These are phyloP conservation scores for Ephialtes manifestator DNA, from an alignment of 2,888 invertebrate species.

Conservation along the genomic window DNA sequence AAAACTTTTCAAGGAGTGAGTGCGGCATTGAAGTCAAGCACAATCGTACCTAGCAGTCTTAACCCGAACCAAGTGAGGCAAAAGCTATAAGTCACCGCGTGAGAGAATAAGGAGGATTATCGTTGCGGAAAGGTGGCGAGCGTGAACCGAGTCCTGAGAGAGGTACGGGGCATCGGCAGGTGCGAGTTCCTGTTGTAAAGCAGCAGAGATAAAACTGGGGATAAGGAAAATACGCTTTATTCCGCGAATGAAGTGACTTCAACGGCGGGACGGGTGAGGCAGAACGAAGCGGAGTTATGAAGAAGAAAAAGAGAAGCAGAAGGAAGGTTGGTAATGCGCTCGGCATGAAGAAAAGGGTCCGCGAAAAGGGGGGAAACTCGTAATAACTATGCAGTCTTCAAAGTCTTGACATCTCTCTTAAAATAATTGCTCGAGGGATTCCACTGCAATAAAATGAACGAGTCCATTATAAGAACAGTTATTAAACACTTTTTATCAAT, in stretches of 20 bases:
- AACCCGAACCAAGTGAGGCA: slow-evolving; percentile 11
- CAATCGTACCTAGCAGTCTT: slow-evolving; percentile 25
- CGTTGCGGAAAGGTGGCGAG: slow-evolving; percentile 65
- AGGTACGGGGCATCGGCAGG: slow-evolving; percentile 60
- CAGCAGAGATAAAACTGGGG: slow-evolving; percentile 66
- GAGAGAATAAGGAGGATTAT: slow-evolving; percentile 64
- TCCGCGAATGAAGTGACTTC: slow-evolving; percentile 66
- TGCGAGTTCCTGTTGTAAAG: slow-evolving; percentile 68
- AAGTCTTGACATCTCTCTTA: slow-evolving; percentile 29
- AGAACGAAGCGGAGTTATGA: slow-evolving; percentile 37
- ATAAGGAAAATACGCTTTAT: slow-evolving; percentile 67
- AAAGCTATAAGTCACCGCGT: slow-evolving; percentile 44
- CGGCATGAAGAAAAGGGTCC: slow-evolving; percentile 40
- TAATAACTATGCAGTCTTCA: slow-evolving; percentile 15
- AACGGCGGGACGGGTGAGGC: slow-evolving; percentile 39
- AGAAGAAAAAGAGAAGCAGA: slow-evolving; percentile 41
- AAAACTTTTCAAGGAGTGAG: neutral
- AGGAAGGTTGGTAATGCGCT: slow-evolving; percentile 38
- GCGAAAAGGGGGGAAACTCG: slow-evolving; percentile 9
- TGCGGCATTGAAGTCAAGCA: neutral
- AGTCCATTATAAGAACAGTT: slow-evolving; percentile 13
- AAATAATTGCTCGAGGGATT: slow-evolving; percentile 18
- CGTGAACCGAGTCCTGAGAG: slow-evolving; percentile 47
- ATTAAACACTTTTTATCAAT: slow-evolving; percentile 17
- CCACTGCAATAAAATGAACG: neutral